Base-by-base conservation (phyloP, 2,113 vertebrate genomes). In the Ictalurus punctatus region DNA sequence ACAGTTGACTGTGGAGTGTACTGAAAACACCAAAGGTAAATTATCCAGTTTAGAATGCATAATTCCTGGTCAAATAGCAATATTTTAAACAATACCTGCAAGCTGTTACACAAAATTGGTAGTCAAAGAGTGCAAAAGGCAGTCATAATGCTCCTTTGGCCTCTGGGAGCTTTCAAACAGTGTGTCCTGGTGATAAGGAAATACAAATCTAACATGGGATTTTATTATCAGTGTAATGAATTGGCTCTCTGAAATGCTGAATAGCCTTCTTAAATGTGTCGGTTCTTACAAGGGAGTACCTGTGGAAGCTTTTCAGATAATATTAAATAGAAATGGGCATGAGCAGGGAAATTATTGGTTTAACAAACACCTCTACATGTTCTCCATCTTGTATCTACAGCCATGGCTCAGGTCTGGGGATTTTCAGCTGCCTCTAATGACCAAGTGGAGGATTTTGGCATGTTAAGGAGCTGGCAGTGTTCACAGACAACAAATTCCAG, bases 311-410 rank as follows among this genome's bases (percentile, higher is more conserved):
- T 56, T 87, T 73, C 85, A 90, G 93, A 83, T 90, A 34, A 27
- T 9, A 86, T 92, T 92, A 92, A 93, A 93, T 90, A 93, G 67
- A 86, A 93, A 89, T 65, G 88, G 92, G 93, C 90, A 58, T 12
- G 85, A 92, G 92, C 93, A 91, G 91, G 86, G 34, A 27, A 63
- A 89, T 40, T 58, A 92, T 56, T 91, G 88, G 92, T 73, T 93
- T 89, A 93, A 93, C 92, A 93, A 90, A 87, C 84, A 87, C 56
- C 89, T 87, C 89, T 91, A 92, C 86, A 85, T 90, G 91, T 89
- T 85, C 56, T 82, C n/a, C 63, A 91, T 90, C 92, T 92, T 91
- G 86, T 90, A 89, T 93, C 91, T 58, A 91, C 48, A 13, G 89
- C 92, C 93, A 92, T 88, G 83, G 63, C 90, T 85, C 87, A 91